Base-by-base conservation (phyloP, 2,797 vertebrate species). In the Gila robusta region DNA sequence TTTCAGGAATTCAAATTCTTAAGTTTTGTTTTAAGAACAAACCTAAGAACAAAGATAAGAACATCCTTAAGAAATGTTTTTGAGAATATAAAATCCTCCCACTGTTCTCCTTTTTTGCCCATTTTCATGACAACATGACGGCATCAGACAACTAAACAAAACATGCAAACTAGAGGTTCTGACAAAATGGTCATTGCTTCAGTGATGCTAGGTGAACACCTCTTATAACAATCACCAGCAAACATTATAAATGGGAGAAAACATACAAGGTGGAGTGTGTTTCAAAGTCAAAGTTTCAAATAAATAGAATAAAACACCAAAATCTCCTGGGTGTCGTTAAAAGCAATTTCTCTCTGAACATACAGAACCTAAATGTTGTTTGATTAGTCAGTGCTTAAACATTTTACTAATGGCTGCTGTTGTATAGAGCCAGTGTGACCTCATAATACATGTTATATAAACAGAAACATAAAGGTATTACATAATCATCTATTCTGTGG, bases 221-320 rank as follows among this genome's bases (percentile, higher is more conserved):
- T 54, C 28, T 32, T 52, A 54, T 35, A 77, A 14, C 73, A 23
- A 54, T 23, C 35, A n/a, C 32, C 21, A 78, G 52, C 35, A 39
- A 7, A 9, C 17, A 28, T 49, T 4, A 73, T 9, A 39, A 17
- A 39, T 32, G 17, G 16, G 37, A 70, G 62, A 35, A 69, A 88
- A 69, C 41, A 7, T 23, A 74, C 26, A n/a, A 56, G 35, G 32
- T 37, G 37, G 28, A 52, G 2, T 16, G 32, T 3, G 23, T n/a
- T 77, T 77, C 49, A 77, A 77, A 56, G 74, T 54, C 47, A 54
- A 73, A 49, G n/a, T 32, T 54, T 28, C 54, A 8, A 35, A 76
- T 23, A 19, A 4, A 35, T 0, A 26, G 4, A 28, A 62, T 47
- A 14, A 14, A 47, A 47, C 14, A 2, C 5, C 5, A 49, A 37